A percentile compares a stretch with the other conserved stretches of the same genome.
These are phyloP conservation scores for Pseudomyrmex cubaensis DNA, from an alignment of 1,140 invertebrate species.

Conservation along the genomic window DNA sequence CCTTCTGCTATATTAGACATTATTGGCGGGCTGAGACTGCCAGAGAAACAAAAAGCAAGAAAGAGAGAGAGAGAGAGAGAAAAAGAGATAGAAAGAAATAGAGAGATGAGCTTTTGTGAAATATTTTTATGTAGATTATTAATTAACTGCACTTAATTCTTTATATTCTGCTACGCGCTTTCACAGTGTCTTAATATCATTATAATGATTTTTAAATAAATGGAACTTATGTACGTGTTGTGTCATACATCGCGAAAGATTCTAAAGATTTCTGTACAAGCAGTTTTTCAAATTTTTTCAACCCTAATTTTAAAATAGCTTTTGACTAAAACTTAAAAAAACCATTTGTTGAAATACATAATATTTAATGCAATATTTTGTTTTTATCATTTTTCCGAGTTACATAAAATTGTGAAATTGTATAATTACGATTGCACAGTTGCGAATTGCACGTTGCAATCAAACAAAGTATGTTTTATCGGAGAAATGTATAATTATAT, in stretches of 20 bases:
- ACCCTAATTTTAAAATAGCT: constrained; percentile 11
- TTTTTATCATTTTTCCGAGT: not conserved
- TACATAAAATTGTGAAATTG: not conserved
- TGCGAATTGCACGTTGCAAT: no score
- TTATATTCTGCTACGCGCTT: constrained; percentile 22
- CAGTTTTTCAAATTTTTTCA: not conserved
- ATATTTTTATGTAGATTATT: constrained; percentile 19
- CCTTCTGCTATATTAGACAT: constrained; percentile 84
- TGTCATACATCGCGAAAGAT: not conserved
- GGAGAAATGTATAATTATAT: not conserved
- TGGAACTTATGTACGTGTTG: not conserved
- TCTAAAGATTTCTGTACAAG: not conserved
- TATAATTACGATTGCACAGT: not conserved
- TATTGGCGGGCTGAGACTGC: constrained; percentile 58
- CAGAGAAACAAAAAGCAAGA: not conserved
- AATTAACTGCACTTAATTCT: constrained; percentile 6
- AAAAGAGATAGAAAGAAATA: not conserved
- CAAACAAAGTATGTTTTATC: not conserved
- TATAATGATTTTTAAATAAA: constrained; percentile 31
- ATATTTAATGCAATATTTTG: no score
- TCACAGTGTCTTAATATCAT: constrained; percentile 26
- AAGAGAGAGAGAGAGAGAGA: not conserved
- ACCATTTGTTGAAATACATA: no score
- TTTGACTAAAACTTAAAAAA: not conserved
- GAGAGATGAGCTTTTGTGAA: constrained; percentile 51